These are phyloP conservation scores for Prosopocoilus inquinatus DNA, from an alignment of 2,888 invertebrate species.

Conservation along the genomic window DNA sequence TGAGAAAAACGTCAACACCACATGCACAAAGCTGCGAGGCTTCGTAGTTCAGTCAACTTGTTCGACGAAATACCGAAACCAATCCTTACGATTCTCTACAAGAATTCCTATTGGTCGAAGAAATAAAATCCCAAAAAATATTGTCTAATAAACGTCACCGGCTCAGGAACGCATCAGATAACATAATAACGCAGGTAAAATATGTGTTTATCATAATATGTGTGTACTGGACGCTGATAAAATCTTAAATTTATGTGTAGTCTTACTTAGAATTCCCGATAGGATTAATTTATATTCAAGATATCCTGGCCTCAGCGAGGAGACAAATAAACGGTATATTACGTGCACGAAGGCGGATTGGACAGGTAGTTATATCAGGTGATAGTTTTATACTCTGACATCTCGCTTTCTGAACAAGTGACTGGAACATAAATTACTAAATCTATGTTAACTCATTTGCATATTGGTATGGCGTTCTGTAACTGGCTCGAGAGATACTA, in stretches of 20 bases:
- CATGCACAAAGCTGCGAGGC: no score
- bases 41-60: background rate
- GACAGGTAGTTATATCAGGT: conserved; percentile 46
- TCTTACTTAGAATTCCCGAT: conserved; percentile 31
- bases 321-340: conserved; percentile 16
- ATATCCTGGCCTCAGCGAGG: conserved; percentile 24
- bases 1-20: no score
- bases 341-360: conserved; percentile 34
- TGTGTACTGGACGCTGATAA: conserved; percentile 32
- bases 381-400: conserved; percentile 47
- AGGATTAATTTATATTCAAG: conserved; percentile 40
- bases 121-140: conserved; percentile 22
- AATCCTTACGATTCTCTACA: background rate
- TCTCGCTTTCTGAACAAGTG: conserved; percentile 34
- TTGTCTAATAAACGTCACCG: conserved; percentile 38
- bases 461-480: conserved; percentile 26
- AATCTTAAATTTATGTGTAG: conserved; percentile 38
- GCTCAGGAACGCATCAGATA: conserved; percentile 38
- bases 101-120: background rate
- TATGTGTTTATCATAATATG: conserved; percentile 35
- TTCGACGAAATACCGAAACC: background rate
- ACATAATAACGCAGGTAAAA: conserved; percentile 42
- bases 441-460: conserved; percentile 34
- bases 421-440: conserved; percentile 35
- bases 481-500: background rate